A percentile compares a stretch with the other conserved stretches of the same genome.
Evolutionary conservation across 2,113 vertebrate species (phyloP).

Genomic region (Chamaetylas fuelleborni): DNA sequence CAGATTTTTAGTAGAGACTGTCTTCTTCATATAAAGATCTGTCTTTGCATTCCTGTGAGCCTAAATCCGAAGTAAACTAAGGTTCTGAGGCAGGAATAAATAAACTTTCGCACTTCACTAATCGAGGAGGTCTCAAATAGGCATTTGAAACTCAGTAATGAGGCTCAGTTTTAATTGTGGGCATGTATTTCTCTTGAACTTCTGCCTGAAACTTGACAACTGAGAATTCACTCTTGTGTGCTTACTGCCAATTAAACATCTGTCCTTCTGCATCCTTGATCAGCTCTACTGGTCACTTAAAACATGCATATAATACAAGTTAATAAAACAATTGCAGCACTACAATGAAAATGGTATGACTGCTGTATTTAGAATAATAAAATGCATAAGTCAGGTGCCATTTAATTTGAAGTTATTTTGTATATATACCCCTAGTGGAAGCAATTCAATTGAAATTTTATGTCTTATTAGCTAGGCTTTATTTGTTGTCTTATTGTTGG

Average conservation of each 20-base stretch:
- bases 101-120: not conserved
- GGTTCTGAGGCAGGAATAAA: not conserved
- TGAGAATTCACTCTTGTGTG: not conserved
- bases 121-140: not conserved
- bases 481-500: not conserved
- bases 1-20: not conserved
- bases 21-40: not conserved
- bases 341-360: not conserved
- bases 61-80: not conserved
- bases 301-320: not conserved
- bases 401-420: not conserved
- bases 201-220: slow-evolving; percentile 8
- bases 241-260: slow-evolving; percentile 38
- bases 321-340: not conserved
- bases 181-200: slow-evolving; percentile 4
- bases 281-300: not conserved
- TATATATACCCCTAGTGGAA: not conserved
- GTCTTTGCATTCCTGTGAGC: not conserved
- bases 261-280: slow-evolving; percentile 3
- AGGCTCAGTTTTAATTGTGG: not conserved
- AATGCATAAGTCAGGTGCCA: not conserved
- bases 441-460: not conserved
- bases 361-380: not conserved
- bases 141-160: not conserved
- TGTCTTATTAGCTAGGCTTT: not conserved